Evolutionary conservation across 2,797 vertebrate genomes (phyloP), one percentile per base, ranked within the genome.

Genomic region (Anguilla anguilla): DNA sequence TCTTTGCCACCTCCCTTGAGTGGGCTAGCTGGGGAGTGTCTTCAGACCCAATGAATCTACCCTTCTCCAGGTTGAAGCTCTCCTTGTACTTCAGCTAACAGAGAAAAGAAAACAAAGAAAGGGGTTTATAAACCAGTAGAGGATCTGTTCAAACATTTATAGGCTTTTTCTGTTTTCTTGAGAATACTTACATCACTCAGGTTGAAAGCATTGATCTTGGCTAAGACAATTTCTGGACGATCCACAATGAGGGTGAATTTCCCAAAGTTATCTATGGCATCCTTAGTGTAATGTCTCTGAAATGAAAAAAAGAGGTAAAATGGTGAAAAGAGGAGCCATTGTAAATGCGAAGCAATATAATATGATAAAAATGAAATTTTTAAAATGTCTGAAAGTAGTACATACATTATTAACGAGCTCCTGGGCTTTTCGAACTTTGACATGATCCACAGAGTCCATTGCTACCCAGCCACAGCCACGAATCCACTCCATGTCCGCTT

Each of bases 21-120:
- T 99, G 98, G 88, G 97, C 96, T 90, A 99, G 92, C 0, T 97
- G 95, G 43, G 97, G 98, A 53, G 97, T 99, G 69, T 99, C 98
- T 25, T 97, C 95, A 89, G 97, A 97, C 25, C 98, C 98, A 0
- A 97, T 97, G 86, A 98, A 99, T 0, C 96, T 96, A 53, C 99
- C 99, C 93, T 97, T 99, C 89, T 97, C 96, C 51, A 95, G 93
- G 90, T 99, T 99, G 93, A 99, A 99, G 0, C 97, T 97, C 94
- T 99, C 99, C 94, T 99, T 98, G 94, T 99, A 99, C 94, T 98
- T 99, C 39, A 99, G 90, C 99, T 99, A 87, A 43, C 92, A 77
- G 86, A 87, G 90, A 89, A 86, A 28, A 90, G 15, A 59, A 85
- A 90, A 89, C 51, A 55, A 88, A 90, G 90, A 6, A 64, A 82